Conservation (phyloP, 2,888 invertebrate species). For the Pollenia labialis region DNA sequence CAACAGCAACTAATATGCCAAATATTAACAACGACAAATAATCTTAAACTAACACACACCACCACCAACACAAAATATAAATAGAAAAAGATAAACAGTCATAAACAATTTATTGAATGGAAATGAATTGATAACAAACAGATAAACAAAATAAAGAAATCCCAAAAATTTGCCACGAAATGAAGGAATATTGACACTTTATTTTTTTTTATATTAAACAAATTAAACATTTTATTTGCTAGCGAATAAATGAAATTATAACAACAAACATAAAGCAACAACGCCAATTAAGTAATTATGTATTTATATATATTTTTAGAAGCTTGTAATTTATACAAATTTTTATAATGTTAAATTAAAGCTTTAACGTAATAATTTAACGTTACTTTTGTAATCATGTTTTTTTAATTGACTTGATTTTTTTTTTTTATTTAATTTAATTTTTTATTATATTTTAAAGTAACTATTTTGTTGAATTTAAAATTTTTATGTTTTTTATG, state of each 20-base stretch:
- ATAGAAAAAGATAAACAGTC: conserved; percentile 60
- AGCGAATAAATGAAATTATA: conserved; percentile 50
- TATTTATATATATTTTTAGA: conserved; percentile 71
- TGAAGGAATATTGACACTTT: conserved; percentile 67
- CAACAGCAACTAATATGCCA: conserved; percentile 75
- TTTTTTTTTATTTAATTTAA: conserved; percentile 63
- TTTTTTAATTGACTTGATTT: conserved; percentile 67
- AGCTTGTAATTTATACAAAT: conserved; percentile 74
- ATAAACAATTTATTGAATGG: conserved; percentile 55
- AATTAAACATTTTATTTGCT: conserved; percentile 72
- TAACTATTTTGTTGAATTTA: conserved; percentile 71
- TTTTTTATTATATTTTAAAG: conserved; percentile 65
- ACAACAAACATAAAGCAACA: conserved; percentile 37
- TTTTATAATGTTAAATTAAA: conserved; percentile 64
- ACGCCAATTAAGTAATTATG: conserved; percentile 73
- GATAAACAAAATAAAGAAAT: conserved; percentile 39
- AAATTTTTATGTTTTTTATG: conserved; percentile 66
- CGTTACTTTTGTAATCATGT: conserved; percentile 71
- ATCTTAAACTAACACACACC: conserved; percentile 47
- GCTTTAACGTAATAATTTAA: conserved; percentile 63
- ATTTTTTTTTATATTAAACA: conserved; percentile 69
- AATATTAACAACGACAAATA: conserved; percentile 70
- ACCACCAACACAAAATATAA: conserved; percentile 48
- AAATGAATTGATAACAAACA: conserved; percentile 56
- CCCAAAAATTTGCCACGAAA: conserved; percentile 54